Base-by-base conservation (phyloP, 2,113 vertebrate species). In the Lycocorax pyrrhopterus region DNA sequence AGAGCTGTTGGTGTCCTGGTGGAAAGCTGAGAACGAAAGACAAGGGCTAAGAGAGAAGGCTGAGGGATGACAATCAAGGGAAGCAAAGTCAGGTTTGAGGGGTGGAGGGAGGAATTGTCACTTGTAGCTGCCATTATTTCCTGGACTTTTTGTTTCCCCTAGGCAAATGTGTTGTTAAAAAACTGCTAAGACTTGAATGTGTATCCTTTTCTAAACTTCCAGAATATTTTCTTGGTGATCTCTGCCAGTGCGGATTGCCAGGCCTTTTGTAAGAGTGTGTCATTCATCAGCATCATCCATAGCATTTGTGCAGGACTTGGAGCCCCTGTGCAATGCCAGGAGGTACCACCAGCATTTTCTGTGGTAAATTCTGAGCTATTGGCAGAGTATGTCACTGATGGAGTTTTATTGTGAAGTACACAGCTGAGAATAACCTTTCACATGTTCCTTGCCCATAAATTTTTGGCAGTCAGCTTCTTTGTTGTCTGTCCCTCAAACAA, bases 391-490 rank as follows among this genome's bases (percentile, higher is more conserved):
- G 37, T 46, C 71, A 17, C 77, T 43, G 27, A 5, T 7, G 16
- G 27, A 37, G 66, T 43, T 85, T 83, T 46, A 12, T 16, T 87
- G 63, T 73, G 75, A 87, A 91, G 51, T 51, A 17, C 33, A 16
- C 55, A 71, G 84, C 67, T 58, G 47, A 79, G 43, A 84, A 58
- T 58, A 73, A 69, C 46, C 46, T 88, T 85, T 69, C 78, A 37
- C 37, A 55, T 87, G 32, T 82, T 37, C 27, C 43, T 83, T 21
- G 44, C 63, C 72, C 51, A 43, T 90, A 83, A 43, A 62, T 85
- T 91, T 89, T 83, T 93, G 75, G 67, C 74, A 69, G 91, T 60
- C 78, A 27, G 33, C 47, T 94, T 59, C 76, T 94, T 91, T 90
- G 67, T 94, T 94, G 30, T 71, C 39, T 71, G 25, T 77, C 58